Evolutionary conservation across 2,888 invertebrate species (phyloP).

Genomic region (Iphiclides podalirius): DNA sequence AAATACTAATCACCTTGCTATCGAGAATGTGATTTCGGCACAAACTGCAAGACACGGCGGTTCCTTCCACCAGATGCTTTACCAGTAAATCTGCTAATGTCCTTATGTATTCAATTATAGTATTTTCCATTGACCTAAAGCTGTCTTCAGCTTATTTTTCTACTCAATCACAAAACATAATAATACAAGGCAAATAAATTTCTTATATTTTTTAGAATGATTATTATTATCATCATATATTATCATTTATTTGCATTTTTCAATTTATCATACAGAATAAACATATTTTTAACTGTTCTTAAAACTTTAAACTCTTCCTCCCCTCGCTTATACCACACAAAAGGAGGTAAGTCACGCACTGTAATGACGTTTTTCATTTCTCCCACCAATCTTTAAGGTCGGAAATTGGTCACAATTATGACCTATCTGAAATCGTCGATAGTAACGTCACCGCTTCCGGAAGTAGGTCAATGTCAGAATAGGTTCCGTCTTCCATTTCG

Average conservation of each 20-base stretch:
- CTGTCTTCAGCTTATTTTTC: too few relatives aligned
- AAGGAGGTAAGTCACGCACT: slow-evolving; percentile 59
- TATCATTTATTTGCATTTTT: too few relatives aligned
- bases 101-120: too few relatives aligned
- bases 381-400: slow-evolving; percentile 35
- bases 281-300: too few relatives aligned
- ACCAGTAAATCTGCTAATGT: too few relatives aligned
- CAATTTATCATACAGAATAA: too few relatives aligned
- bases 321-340: slow-evolving; percentile 38
- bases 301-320: slow-evolving; percentile 21
- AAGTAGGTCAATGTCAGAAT: slow-evolving; percentile 16
- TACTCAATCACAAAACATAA: too few relatives aligned
- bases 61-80: not conserved
- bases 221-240: too few relatives aligned
- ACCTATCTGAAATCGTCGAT: slow-evolving; percentile 42
- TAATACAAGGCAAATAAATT: too few relatives aligned
- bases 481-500: slow-evolving; percentile 10
- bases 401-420: slow-evolving; percentile 43
- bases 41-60: slow-evolving; percentile 47
- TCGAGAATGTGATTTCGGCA: slow-evolving; percentile 55
- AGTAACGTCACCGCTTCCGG: slow-evolving; percentile 38
- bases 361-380: slow-evolving; percentile 63
- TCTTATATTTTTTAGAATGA: too few relatives aligned
- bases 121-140: too few relatives aligned
- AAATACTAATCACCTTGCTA: slow-evolving; percentile 77